Percentiles rank a stretch among this genome's conserved stretches.
Evolutionary conservation across 2,888 invertebrate species (phyloP).

Genomic region (Stegophylla sp.): DNA sequence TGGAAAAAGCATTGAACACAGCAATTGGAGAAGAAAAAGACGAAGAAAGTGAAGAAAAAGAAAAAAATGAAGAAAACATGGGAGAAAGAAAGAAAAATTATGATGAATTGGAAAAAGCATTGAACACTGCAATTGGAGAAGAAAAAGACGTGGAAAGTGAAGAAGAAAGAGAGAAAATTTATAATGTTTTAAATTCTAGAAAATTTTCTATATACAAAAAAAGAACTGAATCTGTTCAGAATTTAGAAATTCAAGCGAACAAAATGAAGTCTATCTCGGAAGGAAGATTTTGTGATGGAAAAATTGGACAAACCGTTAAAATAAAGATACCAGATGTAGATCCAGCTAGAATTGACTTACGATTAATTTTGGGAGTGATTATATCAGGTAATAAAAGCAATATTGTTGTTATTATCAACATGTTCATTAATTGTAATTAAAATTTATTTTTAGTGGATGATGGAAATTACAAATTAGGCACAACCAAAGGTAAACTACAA

Average conservation of each 20-base stretch:
- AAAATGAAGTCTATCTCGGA: not conserved
- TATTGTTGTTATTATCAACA: too few species aligned
- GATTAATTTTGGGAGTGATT: not conserved
- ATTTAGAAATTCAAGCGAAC: not conserved
- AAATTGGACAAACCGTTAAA: constrained; percentile 10
- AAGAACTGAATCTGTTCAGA: not conserved
- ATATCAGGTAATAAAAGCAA: too few species aligned
- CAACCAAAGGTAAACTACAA: constrained; percentile 10
- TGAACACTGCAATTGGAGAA: constrained; percentile 7
- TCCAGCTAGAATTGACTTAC: not conserved
- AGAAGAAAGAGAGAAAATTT: constrained; percentile 4
- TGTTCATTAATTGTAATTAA: not conserved
- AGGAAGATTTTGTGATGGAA: not conserved
- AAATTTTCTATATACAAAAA: constrained; percentile 6
- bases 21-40: constrained; percentile 24
- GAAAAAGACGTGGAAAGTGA: constrained; percentile 8
- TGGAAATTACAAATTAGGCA: constrained; percentile 3
- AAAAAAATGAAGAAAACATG: constrained; percentile 26
- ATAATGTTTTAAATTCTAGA: constrained; percentile 8
- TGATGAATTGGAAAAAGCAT: constrained; percentile 31
- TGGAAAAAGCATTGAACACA: constrained; percentile 15
- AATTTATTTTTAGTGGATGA: not conserved
- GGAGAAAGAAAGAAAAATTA: constrained; percentile 2
- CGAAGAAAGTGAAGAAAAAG: constrained; percentile 24
- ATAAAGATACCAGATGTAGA: constrained; percentile 21